A percentile compares a stretch with the other conserved stretches of the same genome.
These are phyloP conservation scores for Ypsolopha sequella DNA, from an alignment of 2,888 invertebrate genomes.

Conservation along the genomic window DNA sequence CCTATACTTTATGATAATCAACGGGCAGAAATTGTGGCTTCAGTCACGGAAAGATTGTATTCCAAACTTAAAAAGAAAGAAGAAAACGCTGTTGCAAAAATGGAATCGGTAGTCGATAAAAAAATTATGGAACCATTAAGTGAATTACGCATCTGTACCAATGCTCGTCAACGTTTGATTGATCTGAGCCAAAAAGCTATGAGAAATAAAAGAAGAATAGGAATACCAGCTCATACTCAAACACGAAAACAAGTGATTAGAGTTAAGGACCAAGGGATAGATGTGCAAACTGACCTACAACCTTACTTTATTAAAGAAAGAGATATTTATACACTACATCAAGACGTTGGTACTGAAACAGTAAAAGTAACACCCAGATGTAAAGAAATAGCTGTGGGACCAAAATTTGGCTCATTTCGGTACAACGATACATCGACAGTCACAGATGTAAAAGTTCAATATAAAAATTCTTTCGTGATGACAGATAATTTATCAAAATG, in stretches of 20 bases:
- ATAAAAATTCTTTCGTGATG: constrained; percentile 49
- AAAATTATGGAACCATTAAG: constrained; percentile 55
- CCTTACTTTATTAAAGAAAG: constrained; percentile 39
- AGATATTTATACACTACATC: constrained; percentile 28
- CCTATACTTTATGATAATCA: constrained; percentile 54
- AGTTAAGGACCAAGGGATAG: constrained; percentile 70
- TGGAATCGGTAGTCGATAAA: constrained; percentile 48
- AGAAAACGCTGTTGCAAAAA: constrained; percentile 48
- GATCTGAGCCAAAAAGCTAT: constrained; percentile 72
- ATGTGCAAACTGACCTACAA: constrained; percentile 65
- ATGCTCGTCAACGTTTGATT: constrained; percentile 68
- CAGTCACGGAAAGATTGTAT: constrained; percentile 77
- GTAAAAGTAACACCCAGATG: constrained; percentile 55
- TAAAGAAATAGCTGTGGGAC: constrained; percentile 55
- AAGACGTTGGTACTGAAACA: constrained; percentile 52
- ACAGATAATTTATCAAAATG: constrained; percentile 33
- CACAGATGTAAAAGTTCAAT: constrained; percentile 34
- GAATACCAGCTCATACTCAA: constrained; percentile 70
- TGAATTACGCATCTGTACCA: constrained; percentile 70
- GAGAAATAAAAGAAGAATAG: constrained; percentile 59
- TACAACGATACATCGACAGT: constrained; percentile 36
- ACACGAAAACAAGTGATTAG: constrained; percentile 61
- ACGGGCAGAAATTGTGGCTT: constrained; percentile 77
- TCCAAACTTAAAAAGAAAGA: constrained; percentile 68
- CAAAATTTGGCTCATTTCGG: constrained; percentile 36